These are phyloP conservation scores for Lycophotia porphyrea DNA, from an alignment of 2,888 invertebrate species.

Conservation along the genomic window DNA sequence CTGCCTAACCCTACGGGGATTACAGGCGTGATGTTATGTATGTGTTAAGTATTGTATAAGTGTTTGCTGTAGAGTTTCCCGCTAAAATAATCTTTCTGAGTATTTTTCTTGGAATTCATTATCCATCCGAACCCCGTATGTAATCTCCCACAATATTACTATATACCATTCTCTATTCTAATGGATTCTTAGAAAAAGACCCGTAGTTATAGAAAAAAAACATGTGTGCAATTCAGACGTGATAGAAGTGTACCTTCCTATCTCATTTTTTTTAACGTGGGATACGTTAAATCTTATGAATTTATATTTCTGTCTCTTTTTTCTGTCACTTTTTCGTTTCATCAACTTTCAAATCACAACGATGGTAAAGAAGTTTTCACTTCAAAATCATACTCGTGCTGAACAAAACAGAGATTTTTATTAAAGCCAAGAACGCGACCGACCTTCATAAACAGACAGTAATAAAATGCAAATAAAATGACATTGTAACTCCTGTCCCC, in stretches of 20 bases:
- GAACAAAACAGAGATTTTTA: not conserved
- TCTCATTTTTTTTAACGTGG: too few species aligned
- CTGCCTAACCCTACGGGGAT: too few species aligned
- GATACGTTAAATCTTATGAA: too few species aligned
- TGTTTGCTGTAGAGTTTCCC: not conserved
- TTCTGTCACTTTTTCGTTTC: too few species aligned
- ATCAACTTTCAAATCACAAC: too few species aligned
- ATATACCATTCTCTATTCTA: not conserved
- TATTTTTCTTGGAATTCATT: not conserved
- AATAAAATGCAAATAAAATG: constrained; percentile 39
- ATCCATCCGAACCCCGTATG: not conserved
- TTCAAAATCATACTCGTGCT: not conserved
- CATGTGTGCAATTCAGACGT: too few species aligned
- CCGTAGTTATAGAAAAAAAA: too few species aligned
- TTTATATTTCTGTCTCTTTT: too few species aligned
- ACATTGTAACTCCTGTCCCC: constrained; percentile 8
- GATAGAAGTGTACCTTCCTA: too few species aligned
- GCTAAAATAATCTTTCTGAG: not conserved
- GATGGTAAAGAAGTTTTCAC: too few species aligned
- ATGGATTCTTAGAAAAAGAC: not conserved
- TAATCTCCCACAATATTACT: not conserved
- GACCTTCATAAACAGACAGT: constrained; percentile 19
- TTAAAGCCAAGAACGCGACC: not conserved
- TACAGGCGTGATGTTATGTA: too few species aligned
- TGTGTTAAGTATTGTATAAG: too few species aligned